Evolutionary conservation across 2,797 vertebrate species (phyloP).

Genomic region (Oceanodroma leucorhoa): DNA sequence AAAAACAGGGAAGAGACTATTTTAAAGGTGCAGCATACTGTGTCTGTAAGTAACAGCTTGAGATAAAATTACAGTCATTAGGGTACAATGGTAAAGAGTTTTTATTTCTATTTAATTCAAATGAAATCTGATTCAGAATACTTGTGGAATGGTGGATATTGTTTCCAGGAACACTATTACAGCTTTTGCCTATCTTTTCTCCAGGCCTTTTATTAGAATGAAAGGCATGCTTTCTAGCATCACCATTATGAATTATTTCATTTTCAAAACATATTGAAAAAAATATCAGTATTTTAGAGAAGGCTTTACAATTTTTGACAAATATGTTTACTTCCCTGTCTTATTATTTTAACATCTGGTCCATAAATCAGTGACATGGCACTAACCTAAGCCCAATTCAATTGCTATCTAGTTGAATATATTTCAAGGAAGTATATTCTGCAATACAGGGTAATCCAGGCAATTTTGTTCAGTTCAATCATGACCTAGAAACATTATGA

Average conservation of each 20-base stretch:
- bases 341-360: slow-evolving; percentile 1
- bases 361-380: not conserved
- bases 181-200: slow-evolving; percentile 37
- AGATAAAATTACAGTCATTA: slow-evolving; percentile 67
- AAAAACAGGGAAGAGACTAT: not conserved
- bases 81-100: slow-evolving; percentile 45
- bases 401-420: not conserved
- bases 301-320: not conserved
- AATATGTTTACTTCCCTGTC: not conserved
- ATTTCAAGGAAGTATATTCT: not conserved
- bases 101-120: slow-evolving; percentile 69
- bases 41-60: slow-evolving; percentile 68
- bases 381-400: not conserved
- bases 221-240: not conserved
- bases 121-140: slow-evolving; percentile 64
- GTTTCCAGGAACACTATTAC: slow-evolving; percentile 42
- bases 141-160: not conserved
- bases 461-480: not conserved
- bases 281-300: not conserved
- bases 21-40: slow-evolving; percentile 38
- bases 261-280: slow-evolving; percentile 17
- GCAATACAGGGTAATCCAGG: not conserved
- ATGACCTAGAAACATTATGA: not conserved
- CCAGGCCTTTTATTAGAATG: not conserved
- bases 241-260: not conserved